These are phyloP conservation scores for Ceraclea dissimilis DNA, from an alignment of 2,888 invertebrate species.

Conservation along the genomic window DNA sequence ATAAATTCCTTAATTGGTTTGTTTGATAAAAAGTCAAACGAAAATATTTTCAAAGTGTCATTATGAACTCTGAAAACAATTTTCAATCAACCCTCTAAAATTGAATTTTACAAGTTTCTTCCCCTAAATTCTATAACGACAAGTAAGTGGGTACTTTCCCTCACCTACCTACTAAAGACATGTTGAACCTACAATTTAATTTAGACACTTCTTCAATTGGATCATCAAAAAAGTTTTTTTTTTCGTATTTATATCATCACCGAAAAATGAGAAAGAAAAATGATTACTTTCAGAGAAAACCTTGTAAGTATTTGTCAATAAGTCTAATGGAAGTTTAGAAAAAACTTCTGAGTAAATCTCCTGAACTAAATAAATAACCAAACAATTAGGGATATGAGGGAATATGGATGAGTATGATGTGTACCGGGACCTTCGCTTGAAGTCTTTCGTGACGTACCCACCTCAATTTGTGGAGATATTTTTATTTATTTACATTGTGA, in stretches of 20 bases:
- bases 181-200: constrained; percentile 9
- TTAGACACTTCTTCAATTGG: constrained; percentile 10
- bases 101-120: neutral
- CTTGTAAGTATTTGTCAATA: neutral
- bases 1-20: neutral
- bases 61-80: neutral
- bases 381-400: neutral
- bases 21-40: constrained; percentile 2
- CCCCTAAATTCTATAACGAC: too few relatives aligned
- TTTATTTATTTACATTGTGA: too few relatives aligned
- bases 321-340: neutral
- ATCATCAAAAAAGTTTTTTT: constrained; percentile 6
- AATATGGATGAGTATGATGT: too few relatives aligned
- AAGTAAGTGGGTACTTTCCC: neutral
- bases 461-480: too few relatives aligned
- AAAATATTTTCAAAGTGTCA: neutral
- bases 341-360: neutral
- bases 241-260: neutral
- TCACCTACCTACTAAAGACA: neutral
- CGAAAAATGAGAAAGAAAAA: too few relatives aligned
- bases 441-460: too few relatives aligned
- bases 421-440: too few relatives aligned
- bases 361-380: neutral
- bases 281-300: too few relatives aligned
- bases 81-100: neutral